A percentile compares a stretch with the other conserved stretches of the same genome.
Conservation (phyloP, 1,140 invertebrate species). For the Drosophila littoralis region DNA sequence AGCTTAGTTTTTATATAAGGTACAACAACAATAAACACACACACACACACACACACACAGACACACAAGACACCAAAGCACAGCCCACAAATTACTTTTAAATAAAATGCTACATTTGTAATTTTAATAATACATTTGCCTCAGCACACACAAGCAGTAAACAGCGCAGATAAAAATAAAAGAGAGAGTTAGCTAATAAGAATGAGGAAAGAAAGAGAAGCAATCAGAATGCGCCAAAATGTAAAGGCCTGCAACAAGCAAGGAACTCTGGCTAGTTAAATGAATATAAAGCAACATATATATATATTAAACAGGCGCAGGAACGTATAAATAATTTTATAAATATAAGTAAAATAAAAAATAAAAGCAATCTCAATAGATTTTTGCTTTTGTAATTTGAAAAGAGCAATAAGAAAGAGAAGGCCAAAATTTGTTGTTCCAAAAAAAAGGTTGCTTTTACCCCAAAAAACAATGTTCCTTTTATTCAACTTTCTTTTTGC, state of each 20-base stretch:
- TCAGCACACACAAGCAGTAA: conserved; percentile 5
- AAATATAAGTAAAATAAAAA: too few relatives aligned
- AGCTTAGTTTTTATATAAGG: conserved; percentile 18
- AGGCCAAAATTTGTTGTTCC: too few relatives aligned
- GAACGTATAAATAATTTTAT: too few relatives aligned
- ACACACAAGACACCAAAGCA: conserved; percentile 12
- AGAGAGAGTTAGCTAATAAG: neutral
- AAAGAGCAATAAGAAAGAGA: too few relatives aligned
- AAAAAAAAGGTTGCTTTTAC: too few relatives aligned
- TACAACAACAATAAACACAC: neutral
- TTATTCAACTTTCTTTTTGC: too few relatives aligned
- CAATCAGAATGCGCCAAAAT: conserved; percentile 2
- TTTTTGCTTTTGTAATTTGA: too few relatives aligned
- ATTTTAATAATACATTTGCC: conserved; percentile 47
- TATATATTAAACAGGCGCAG: too few relatives aligned
- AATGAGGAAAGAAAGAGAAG: neutral
- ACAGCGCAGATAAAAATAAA: neutral
- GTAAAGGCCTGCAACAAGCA: neutral
- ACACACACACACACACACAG: neutral
- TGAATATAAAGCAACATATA: conserved; percentile 15
- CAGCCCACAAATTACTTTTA: conserved; percentile 34
- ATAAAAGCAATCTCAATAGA: too few relatives aligned
- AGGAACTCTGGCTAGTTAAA: conserved; percentile 14
- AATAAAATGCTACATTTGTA: conserved; percentile 57
- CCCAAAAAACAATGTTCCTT: too few relatives aligned